Evolutionary conservation across 2,888 invertebrate genomes (phyloP).

Genomic region (Tenthredo livida): DNA sequence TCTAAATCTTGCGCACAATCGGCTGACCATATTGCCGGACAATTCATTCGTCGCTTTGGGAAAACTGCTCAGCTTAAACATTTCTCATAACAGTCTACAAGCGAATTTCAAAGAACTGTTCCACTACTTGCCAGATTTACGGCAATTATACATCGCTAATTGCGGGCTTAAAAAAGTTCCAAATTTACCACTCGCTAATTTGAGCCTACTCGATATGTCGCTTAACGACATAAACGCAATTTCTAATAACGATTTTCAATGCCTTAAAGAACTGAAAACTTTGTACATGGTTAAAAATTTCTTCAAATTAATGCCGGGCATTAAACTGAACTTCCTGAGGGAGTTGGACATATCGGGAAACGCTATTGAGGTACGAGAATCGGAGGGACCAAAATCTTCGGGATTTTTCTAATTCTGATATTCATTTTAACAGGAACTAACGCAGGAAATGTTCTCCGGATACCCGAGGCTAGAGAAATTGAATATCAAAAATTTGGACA

Average conservation of each 20-base stretch:
- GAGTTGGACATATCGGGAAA: slow-evolving; percentile 90
- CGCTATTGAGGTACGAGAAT: slow-evolving; percentile 82
- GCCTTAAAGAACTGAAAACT: slow-evolving; percentile 85
- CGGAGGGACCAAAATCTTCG: not conserved
- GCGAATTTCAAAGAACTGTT: slow-evolving; percentile 94
- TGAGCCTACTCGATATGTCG: slow-evolving; percentile 90
- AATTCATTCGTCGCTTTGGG: slow-evolving; percentile 92
- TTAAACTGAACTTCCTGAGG: slow-evolving; percentile 85
- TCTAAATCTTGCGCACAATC: slow-evolving; percentile 89
- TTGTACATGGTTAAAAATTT: slow-evolving; percentile 90
- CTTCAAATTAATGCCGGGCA: slow-evolving; percentile 87
- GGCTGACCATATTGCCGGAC: slow-evolving; percentile 91
- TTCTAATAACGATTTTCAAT: slow-evolving; percentile 85
- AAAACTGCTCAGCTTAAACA: slow-evolving; percentile 88
- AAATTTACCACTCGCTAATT: slow-evolving; percentile 87
- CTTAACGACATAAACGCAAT: slow-evolving; percentile 87
- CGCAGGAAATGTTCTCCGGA: slow-evolving; percentile 86
- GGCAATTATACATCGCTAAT: slow-evolving; percentile 87
- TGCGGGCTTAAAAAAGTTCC: slow-evolving; percentile 89
- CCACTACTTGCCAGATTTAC: slow-evolving; percentile 90
- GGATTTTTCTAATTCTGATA: slow-evolving; percentile 21
- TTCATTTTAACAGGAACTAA: slow-evolving; percentile 81
- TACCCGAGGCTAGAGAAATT: slow-evolving; percentile 87
- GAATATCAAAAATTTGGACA: slow-evolving; percentile 86
- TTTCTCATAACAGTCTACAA: slow-evolving; percentile 89